Conservation (phyloP, 1,140 invertebrate genomes). For the Microplitis demolitor region DNA sequence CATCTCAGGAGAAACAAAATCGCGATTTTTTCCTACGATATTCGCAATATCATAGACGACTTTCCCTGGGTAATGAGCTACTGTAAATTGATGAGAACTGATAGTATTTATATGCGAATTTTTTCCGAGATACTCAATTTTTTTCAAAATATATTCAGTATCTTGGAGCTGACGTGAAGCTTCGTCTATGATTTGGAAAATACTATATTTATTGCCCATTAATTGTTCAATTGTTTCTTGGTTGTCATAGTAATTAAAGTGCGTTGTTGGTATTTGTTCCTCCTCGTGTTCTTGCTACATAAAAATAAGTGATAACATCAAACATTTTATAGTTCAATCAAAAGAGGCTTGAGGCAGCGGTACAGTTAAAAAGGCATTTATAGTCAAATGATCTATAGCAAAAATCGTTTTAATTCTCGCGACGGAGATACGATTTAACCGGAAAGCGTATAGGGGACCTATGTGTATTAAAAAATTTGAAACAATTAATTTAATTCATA, state of each 20-base stretch:
- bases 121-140: slow-evolving; percentile 36
- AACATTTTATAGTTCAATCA: too few species aligned
- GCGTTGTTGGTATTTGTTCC: slow-evolving; percentile 76
- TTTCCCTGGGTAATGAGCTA: slow-evolving; percentile 85
- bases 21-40: slow-evolving; percentile 86
- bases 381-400: too few species aligned
- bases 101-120: slow-evolving; percentile 66
- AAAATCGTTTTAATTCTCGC: too few species aligned
- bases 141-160: slow-evolving; percentile 67
- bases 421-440: too few species aligned
- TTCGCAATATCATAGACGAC: slow-evolving; percentile 80
- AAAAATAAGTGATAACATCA: too few species aligned
- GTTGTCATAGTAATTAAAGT: slow-evolving; percentile 84
- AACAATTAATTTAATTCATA: too few species aligned
- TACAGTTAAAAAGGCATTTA: too few species aligned
- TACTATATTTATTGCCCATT: slow-evolving; percentile 79
- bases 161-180: slow-evolving; percentile 73
- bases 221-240: slow-evolving; percentile 84
- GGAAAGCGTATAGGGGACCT: too few species aligned
- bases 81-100: slow-evolving; percentile 73
- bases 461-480: too few species aligned
- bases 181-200: slow-evolving; percentile 89
- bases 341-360: too few species aligned
- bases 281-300: slow-evolving; percentile 74
- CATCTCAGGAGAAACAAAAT: slow-evolving; percentile 86